A percentile compares a stretch with the other conserved stretches of the same genome.
Evolutionary conservation across 2,888 invertebrate genomes (phyloP).

Genomic region (Danaus chrysippus): DNA sequence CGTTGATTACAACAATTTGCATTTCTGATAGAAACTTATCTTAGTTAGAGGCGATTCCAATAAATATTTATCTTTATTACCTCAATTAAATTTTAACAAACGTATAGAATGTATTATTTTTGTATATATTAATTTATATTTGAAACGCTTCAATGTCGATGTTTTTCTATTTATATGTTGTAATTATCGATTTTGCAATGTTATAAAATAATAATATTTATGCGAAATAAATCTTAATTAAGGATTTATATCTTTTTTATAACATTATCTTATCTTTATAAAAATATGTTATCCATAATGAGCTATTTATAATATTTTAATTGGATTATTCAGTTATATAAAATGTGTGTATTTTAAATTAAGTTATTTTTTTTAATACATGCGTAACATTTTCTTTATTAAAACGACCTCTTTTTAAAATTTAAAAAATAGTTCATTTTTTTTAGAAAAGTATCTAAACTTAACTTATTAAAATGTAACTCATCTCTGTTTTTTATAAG

Average conservation of each 20-base stretch:
- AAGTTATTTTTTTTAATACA: too few relatives aligned
- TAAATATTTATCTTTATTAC: not conserved
- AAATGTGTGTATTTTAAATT: too few relatives aligned
- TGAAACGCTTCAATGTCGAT: not conserved
- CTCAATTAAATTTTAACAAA: conserved; percentile 2
- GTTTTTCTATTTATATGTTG: not conserved
- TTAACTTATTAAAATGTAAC: too few relatives aligned
- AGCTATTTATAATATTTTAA: not conserved
- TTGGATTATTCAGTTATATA: too few relatives aligned
- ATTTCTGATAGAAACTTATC: not conserved
- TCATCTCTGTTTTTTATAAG: too few relatives aligned
- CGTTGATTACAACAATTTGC: not conserved
- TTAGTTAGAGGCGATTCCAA: not conserved
- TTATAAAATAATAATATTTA: not conserved
- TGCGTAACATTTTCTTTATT: too few relatives aligned
- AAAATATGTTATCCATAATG: not conserved
- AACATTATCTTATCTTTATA: not conserved
- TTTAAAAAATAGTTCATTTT: too few relatives aligned
- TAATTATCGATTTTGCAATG: conserved; percentile 3
- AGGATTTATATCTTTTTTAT: not conserved
- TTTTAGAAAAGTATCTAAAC: too few relatives aligned
- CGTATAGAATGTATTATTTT: not conserved
- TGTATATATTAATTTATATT: not conserved
- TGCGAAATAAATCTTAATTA: conserved; percentile 1
- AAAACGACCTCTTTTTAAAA: too few relatives aligned